A percentile compares a stretch with the other conserved stretches of the same genome.
Conservation (phyloP, 2,888 invertebrate genomes). For the Sisyra terminalis region DNA sequence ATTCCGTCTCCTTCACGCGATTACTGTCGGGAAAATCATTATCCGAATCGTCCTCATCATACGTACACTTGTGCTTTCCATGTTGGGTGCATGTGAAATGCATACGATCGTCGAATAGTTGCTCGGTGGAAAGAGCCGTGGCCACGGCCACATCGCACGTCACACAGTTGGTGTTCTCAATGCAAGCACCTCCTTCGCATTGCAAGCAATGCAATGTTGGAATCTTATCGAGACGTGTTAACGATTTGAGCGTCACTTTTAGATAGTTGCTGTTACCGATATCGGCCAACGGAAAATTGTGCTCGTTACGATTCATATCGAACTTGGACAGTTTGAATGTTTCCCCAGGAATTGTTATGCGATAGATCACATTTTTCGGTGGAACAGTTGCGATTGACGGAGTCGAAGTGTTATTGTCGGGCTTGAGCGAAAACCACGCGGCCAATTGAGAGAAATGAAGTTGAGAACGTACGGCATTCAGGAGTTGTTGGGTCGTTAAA, state of each 20-base stretch:
- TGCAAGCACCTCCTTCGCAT: conserved; percentile 16
- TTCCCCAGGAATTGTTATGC: conserved; percentile 50
- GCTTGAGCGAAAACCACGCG: conserved; percentile 59
- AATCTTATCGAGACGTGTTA: conserved; percentile 59
- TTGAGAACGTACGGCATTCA: conserved; percentile 87
- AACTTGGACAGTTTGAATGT: conserved; percentile 35
- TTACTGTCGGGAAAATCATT: conserved; percentile 16
- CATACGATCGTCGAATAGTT: conserved; percentile 51
- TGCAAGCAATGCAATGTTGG: conserved; percentile 40
- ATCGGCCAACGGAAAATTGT: conserved; percentile 55
- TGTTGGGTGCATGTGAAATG: conserved; percentile 52
- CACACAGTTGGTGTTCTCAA: conserved; percentile 19
- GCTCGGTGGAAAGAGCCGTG: conserved; percentile 4
- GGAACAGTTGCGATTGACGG: background rate
- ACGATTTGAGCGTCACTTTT: conserved; percentile 43
- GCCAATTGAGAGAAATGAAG: conserved; percentile 93
- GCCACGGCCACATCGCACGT: conserved; percentile 11
- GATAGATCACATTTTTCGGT: conserved; percentile 39
- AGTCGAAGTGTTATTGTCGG: conserved; percentile 19
- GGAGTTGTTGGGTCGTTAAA: conserved; percentile 51
- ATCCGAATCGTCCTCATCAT: conserved; percentile 43
- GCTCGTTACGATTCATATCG: conserved; percentile 40
- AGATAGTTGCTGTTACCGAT: conserved; percentile 45
- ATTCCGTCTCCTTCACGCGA: conserved; percentile 18
- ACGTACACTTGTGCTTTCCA: conserved; percentile 61